A percentile compares a stretch with the other conserved stretches of the same genome.
phyloP scores from a whole-genome alignment of 2,888 invertebrate genomes.

The Athrips mouffetella region DNA sequence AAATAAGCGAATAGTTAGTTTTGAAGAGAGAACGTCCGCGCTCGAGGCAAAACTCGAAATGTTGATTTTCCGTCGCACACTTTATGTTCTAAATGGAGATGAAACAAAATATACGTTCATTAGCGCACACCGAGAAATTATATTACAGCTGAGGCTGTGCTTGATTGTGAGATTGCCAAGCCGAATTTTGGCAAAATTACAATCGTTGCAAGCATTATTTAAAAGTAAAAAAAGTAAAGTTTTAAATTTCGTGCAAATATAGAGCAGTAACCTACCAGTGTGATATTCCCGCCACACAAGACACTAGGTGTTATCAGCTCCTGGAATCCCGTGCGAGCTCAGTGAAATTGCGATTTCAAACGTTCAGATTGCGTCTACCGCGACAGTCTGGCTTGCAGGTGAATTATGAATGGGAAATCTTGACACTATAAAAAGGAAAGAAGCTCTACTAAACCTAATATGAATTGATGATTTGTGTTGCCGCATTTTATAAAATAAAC shows the following conservation, averaged over 20 bases:
- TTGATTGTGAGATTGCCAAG: no score
- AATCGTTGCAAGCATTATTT: no score
- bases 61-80: neutral
- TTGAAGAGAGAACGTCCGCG: neutral
- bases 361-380: slow-evolving; percentile 8
- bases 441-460: neutral
- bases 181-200: no score
- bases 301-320: slow-evolving; percentile 13
- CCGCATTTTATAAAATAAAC: neutral
- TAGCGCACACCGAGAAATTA: no score
- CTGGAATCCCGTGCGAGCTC: slow-evolving; percentile 8
- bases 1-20: slow-evolving; percentile 32
- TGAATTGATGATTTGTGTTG: neutral
- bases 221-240: slow-evolving; percentile 47
- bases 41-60: neutral
- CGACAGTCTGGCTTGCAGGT: slow-evolving; percentile 11
- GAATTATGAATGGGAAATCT: slow-evolving; percentile 13
- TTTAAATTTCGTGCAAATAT: slow-evolving; percentile 52
- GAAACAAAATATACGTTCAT: neutral
- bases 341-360: slow-evolving; percentile 12
- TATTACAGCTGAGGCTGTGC: no score
- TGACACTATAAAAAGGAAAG: slow-evolving; percentile 1
- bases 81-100: neutral
- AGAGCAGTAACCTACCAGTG: neutral
- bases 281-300: neutral